Conservation (phyloP, 2,797 vertebrate species). For the Tympanoctomys barrerae region DNA sequence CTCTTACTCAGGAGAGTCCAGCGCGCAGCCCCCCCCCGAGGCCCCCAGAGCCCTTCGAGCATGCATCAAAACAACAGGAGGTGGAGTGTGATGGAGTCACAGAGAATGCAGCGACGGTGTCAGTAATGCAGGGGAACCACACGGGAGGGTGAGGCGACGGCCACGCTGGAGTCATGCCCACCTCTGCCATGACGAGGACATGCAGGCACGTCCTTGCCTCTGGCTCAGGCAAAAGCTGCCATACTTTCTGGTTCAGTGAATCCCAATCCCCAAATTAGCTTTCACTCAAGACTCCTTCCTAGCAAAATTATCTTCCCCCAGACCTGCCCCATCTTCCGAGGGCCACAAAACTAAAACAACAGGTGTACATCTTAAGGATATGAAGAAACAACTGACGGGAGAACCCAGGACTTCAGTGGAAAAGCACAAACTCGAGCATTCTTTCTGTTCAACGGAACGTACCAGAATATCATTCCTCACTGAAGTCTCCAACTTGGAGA, state of each 20-base stretch:
- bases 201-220: constrained; percentile 11
- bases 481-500: background rate
- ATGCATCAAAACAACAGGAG: constrained; percentile 50
- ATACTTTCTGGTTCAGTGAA: background rate
- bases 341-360: constrained; percentile 23
- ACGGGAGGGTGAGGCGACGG: background rate
- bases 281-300: constrained; percentile 40
- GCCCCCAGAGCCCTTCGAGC: background rate
- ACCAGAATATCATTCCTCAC: background rate
- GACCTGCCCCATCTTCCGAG: background rate
- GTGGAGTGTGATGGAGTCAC: background rate
- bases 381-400: background rate
- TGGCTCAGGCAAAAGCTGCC: background rate
- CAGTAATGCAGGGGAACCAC: background rate
- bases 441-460: background rate
- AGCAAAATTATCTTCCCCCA: background rate
- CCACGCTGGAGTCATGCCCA: background rate
- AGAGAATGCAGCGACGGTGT: constrained; percentile 27
- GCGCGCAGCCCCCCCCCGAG: background rate
- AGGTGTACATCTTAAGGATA: background rate
- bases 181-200: background rate
- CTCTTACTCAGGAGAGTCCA: background rate
- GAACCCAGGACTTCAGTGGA: background rate
- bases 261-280: constrained; percentile 8
- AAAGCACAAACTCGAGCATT: background rate